Evolutionary conservation across 1,140 invertebrate genomes (phyloP).

Genomic region (Cyclargus thomasi): DNA sequence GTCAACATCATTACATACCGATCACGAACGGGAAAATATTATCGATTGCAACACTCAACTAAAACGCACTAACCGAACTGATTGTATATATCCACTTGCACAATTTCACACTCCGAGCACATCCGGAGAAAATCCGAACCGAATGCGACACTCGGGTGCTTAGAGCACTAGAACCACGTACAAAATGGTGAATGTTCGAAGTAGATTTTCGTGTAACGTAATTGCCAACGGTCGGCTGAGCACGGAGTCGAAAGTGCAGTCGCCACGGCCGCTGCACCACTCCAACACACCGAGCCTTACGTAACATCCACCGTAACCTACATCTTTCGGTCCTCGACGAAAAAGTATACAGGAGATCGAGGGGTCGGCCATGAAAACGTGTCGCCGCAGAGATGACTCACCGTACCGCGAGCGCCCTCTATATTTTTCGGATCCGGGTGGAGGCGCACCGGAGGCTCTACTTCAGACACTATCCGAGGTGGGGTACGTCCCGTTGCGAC

Average conservation of each 20-base stretch:
- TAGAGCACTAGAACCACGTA: conserved; percentile 41
- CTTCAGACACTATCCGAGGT: conserved; percentile 38
- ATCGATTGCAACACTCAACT: conserved; percentile 10
- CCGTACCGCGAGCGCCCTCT: conserved; percentile 61
- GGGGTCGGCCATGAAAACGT: conserved; percentile 67
- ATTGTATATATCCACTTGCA: conserved; percentile 15
- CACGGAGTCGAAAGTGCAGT: conserved; percentile 59
- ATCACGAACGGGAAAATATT: not conserved
- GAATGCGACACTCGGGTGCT: conserved; percentile 36
- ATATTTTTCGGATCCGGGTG: conserved; percentile 41
- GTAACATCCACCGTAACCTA: conserved; percentile 62
- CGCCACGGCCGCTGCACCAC: conserved; percentile 58
- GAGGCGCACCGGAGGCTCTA: conserved; percentile 46
- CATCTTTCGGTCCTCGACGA: conserved; percentile 46
- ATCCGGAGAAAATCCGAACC: conserved; percentile 15
- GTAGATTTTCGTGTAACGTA: conserved; percentile 59
- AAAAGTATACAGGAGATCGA: conserved; percentile 50
- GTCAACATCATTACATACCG: conserved; percentile 6
- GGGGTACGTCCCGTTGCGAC: conserved; percentile 36
- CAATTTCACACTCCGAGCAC: conserved; percentile 14
- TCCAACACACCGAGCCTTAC: conserved; percentile 60
- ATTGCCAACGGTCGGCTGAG: conserved; percentile 54
- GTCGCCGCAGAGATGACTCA: conserved; percentile 70
- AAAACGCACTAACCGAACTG: not conserved
- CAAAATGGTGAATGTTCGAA: conserved; percentile 72